phyloP scores from a whole-genome alignment of 2,113 vertebrate genomes.

The Taurulus bubalis region DNA sequence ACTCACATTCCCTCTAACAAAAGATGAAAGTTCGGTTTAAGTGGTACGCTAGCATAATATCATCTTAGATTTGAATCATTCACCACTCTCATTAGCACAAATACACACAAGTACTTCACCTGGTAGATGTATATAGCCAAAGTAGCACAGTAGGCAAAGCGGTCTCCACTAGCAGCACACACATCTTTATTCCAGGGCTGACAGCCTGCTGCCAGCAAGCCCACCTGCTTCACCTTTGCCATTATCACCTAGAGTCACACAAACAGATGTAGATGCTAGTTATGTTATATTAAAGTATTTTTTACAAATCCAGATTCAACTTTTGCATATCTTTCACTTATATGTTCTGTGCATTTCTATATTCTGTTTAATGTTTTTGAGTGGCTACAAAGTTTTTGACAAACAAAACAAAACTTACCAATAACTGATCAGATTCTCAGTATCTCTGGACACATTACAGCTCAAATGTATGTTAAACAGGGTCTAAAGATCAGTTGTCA shows the following conservation, averaged over 20 bases:
- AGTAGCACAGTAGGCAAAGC: conserved; percentile 97
- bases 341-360: background rate
- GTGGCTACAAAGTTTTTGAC: background rate
- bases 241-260: conserved; percentile 79
- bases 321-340: background rate
- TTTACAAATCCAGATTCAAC: background rate
- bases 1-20: background rate
- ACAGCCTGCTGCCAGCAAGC: conserved; percentile 94
- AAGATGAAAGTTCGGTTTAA: background rate
- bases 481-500: background rate
- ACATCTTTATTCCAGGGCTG: conserved; percentile 99
- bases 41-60: background rate
- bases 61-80: background rate
- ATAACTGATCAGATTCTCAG: background rate
- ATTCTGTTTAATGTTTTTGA: background rate
- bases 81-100: background rate
- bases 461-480: background rate
- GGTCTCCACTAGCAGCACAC: conserved; percentile 92
- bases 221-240: conserved; percentile 97
- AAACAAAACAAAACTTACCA: background rate
- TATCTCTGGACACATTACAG: background rate
- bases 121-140: conserved; percentile 97
- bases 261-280: background rate
- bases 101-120: conserved; percentile 79
- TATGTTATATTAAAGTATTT: background rate